Percentiles rank a stretch among this genome's conserved stretches.
phyloP scores from a whole-genome alignment of 2,113 vertebrate species.

The Orthonyx spaldingii region DNA sequence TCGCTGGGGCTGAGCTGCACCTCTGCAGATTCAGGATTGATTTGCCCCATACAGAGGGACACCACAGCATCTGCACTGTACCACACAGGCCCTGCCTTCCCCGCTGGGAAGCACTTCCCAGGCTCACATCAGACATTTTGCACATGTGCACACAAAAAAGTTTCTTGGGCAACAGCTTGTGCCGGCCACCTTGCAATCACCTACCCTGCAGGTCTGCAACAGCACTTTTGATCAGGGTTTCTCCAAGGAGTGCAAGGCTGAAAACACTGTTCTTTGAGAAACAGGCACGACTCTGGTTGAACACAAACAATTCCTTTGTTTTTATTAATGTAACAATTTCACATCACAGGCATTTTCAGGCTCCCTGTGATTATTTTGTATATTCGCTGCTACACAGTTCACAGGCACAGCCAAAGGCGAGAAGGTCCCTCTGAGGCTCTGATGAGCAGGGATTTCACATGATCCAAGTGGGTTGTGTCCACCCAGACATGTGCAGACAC shows the following conservation, averaged over 20 bases:
- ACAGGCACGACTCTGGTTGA: neutral
- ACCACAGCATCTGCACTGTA: neutral
- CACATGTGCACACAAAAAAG: neutral
- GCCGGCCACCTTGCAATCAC: neutral
- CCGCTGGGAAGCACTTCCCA: rapidly evolving
- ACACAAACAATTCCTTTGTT: slow-evolving; percentile 7
- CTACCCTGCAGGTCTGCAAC: neutral
- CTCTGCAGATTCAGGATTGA: neutral
- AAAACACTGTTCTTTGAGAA: neutral
- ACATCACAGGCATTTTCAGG: neutral
- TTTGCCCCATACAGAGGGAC: rapidly evolving
- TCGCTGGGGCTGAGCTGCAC: rapidly evolving
- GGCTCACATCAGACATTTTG: neutral
- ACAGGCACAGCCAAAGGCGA: neutral
- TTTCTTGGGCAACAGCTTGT: neutral
- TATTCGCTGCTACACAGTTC: neutral
- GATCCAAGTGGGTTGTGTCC: neutral
- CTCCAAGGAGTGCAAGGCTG: neutral
- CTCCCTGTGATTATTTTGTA: neutral
- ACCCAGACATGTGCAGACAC: neutral
- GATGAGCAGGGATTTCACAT: neutral
- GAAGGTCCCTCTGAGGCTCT: neutral
- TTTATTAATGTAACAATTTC: neutral
- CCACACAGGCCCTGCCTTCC: neutral
- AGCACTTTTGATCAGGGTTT: neutral